Conservation (phyloP, 2,113 vertebrate species). For the Phaetusa simplex region DNA sequence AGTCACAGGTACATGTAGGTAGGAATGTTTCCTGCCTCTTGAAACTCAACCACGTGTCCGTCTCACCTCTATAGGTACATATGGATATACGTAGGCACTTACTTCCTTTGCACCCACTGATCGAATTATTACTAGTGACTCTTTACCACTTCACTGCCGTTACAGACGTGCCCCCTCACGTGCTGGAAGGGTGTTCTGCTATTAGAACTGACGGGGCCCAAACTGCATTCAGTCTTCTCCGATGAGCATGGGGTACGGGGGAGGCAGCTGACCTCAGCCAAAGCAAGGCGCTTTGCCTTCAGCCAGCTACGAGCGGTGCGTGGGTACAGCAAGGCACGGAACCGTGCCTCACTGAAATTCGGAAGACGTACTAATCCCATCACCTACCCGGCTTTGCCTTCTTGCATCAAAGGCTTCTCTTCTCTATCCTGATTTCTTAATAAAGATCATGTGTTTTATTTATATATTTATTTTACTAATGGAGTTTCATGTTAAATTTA, state of each 20-base stretch:
- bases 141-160: neutral
- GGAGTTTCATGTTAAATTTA: slow-evolving; percentile 48
- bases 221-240: neutral
- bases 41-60: neutral
- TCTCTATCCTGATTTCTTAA: slow-evolving; percentile 33
- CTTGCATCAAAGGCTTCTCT: slow-evolving; percentile 44
- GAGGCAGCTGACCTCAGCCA: neutral
- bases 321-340: neutral
- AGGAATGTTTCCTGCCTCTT: neutral
- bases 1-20: neutral
- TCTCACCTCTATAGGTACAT: neutral
- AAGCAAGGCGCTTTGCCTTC: neutral
- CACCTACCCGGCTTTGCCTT: neutral
- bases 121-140: neutral
- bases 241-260: neutral
- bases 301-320: accelerated
- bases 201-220: neutral
- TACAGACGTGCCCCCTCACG: neutral
- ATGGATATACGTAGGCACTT: neutral
- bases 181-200: neutral
- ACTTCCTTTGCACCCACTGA: neutral
- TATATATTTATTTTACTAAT: slow-evolving; percentile 58
- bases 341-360: slow-evolving; percentile 22
- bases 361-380: neutral
- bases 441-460: slow-evolving; percentile 21